Evolutionary conservation across 2,888 invertebrate species (phyloP).

Genomic region (Cheilosia soror): DNA sequence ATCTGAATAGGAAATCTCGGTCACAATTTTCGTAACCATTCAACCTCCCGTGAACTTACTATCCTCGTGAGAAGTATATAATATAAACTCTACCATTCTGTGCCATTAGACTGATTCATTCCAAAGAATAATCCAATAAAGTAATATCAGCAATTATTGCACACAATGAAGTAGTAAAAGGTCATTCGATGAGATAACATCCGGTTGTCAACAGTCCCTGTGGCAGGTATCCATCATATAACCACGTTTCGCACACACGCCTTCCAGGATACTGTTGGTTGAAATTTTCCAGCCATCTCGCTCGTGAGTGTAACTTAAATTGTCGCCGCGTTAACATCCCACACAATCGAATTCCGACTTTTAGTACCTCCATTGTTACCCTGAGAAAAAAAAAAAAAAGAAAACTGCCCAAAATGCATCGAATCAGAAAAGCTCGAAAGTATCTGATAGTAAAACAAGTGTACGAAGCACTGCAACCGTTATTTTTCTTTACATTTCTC

Average conservation of each 20-base stretch:
- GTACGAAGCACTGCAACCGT: constrained; percentile 81
- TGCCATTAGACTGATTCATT: constrained; percentile 3
- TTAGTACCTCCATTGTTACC: background rate
- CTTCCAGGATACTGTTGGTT: constrained; percentile 27
- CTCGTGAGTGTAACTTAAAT: constrained; percentile 48
- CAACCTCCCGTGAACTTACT: constrained; percentile 4
- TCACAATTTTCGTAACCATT: no score
- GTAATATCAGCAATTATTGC: constrained; percentile 4
- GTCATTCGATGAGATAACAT: constrained; percentile 48
- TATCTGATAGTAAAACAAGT: constrained; percentile 81
- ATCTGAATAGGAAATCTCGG: no score
- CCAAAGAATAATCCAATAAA: constrained; percentile 19
- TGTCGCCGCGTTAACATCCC: constrained; percentile 50
- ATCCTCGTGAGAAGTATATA: constrained; percentile 7
- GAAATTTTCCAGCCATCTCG: constrained; percentile 8
- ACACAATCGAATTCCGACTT: constrained; percentile 29
- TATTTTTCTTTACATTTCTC: constrained; percentile 80
- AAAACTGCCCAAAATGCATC: constrained; percentile 20
- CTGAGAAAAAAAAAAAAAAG: background rate
- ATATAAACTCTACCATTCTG: background rate
- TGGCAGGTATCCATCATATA: constrained; percentile 27
- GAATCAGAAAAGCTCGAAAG: constrained; percentile 77
- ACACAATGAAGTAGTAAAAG: constrained; percentile 20
- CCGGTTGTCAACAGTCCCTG: constrained; percentile 49
- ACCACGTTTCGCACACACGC: background rate